phyloP scores from a whole-genome alignment of 2,797 vertebrate genomes.

The Phaenicophaeus curvirostris region DNA sequence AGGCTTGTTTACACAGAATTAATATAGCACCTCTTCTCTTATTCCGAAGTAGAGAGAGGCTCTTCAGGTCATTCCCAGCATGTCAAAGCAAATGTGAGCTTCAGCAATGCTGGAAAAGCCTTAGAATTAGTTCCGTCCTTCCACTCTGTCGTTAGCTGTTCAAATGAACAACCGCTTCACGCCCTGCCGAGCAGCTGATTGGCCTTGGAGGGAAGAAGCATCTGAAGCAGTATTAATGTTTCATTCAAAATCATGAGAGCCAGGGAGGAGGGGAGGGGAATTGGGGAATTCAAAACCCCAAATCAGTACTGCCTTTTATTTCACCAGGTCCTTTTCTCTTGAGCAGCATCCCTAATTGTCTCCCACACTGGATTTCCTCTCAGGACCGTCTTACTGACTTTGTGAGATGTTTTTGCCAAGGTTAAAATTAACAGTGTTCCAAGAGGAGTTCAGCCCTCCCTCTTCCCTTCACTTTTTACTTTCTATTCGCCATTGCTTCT shows the following conservation, averaged over 20 bases:
- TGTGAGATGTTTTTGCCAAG: neutral
- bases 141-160: constrained; percentile 42
- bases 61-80: constrained; percentile 27
- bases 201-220: constrained; percentile 64
- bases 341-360: neutral
- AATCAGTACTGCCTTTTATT: constrained; percentile 24
- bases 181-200: constrained; percentile 63
- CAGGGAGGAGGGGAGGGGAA: neutral
- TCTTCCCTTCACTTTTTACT: neutral
- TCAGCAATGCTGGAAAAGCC: constrained; percentile 3
- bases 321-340: neutral
- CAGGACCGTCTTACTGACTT: neutral
- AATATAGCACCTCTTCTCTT: neutral
- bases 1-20: neutral
- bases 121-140: constrained; percentile 32
- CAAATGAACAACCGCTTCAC: constrained; percentile 48
- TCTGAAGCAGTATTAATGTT: constrained; percentile 69
- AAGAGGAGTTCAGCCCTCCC: neutral
- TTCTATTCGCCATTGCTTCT: neutral
- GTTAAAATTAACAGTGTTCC: neutral
- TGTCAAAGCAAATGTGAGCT: constrained; percentile 33
- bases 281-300: constrained; percentile 19
- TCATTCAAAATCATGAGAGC: constrained; percentile 56
- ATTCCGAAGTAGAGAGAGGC: neutral
- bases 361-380: neutral